Evolutionary conservation across 2,113 vertebrate genomes (phyloP).

Genomic region (Lamprologus speciosus): DNA sequence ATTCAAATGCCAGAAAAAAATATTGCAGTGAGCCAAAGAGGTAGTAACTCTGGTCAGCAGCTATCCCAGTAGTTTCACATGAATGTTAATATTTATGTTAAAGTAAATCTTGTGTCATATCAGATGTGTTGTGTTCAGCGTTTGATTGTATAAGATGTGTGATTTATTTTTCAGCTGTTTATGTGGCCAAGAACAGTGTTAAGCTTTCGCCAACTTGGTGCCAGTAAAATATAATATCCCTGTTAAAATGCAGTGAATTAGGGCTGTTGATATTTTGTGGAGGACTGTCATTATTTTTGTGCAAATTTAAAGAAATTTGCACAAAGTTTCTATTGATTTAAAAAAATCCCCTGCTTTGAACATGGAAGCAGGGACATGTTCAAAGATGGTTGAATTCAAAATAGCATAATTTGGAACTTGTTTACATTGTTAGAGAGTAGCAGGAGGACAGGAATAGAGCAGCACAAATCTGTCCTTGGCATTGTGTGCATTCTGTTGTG

Average conservation of each 20-base stretch:
- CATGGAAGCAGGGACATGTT: not conserved
- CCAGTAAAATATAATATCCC: not conserved
- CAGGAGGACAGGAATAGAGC: conserved; percentile 19
- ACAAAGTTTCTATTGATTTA: not conserved
- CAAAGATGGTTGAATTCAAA: not conserved
- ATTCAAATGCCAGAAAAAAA: not conserved
- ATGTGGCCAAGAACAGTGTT: not conserved
- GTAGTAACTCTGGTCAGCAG: not conserved
- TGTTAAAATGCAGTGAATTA: not conserved
- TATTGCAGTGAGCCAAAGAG: not conserved
- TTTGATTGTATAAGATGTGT: not conserved
- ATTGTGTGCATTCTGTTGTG: not conserved
- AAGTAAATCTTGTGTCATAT: not conserved
- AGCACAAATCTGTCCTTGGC: conserved; percentile 11
- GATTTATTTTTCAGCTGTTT: not conserved
- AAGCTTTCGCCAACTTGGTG: not conserved
- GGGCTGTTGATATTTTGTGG: not conserved
- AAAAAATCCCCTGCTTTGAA: not conserved
- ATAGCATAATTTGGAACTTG: not conserved
- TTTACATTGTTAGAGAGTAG: not conserved
- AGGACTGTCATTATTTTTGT: not conserved
- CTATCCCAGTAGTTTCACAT: not conserved
- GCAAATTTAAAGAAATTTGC: not conserved
- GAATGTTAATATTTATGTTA: not conserved
- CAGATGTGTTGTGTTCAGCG: not conserved